These are phyloP conservation scores for Raphicerus campestris DNA, from an alignment of 2,113 vertebrate species.

Conservation along the genomic window DNA sequence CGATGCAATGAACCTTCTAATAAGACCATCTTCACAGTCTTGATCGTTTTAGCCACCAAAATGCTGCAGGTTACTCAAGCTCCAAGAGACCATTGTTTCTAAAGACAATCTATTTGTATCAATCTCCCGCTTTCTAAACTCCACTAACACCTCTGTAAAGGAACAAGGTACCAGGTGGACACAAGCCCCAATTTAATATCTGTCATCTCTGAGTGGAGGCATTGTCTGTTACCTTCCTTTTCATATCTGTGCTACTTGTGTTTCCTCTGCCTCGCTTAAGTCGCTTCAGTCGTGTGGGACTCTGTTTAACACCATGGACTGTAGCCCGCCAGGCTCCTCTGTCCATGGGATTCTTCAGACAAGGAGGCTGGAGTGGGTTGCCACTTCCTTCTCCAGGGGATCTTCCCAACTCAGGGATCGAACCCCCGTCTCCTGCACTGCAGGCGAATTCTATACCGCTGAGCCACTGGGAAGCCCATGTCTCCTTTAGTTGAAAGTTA, in stretches of 20 bases:
- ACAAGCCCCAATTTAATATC: not conserved
- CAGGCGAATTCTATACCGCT: not conserved
- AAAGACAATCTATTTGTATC: not conserved
- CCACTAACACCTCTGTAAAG: not conserved
- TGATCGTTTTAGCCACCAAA: not conserved
- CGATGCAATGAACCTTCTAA: not conserved
- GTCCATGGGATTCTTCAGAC: not conserved
- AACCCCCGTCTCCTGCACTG: not conserved
- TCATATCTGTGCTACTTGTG: not conserved
- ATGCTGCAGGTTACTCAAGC: not conserved
- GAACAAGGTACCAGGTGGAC: not conserved
- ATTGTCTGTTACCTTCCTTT: not conserved
- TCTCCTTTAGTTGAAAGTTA: not conserved
- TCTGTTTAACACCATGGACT: not conserved
- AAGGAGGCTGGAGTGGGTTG: not conserved
- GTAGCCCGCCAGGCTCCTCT: not conserved
- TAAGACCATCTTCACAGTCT: not conserved
- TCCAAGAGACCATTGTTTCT: not conserved
- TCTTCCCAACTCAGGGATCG: not conserved
- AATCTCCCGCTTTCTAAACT: not conserved
- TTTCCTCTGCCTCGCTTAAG: not conserved
- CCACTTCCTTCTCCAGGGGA: not conserved
- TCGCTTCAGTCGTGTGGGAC: not conserved
- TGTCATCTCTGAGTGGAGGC: not conserved
- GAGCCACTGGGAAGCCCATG: not conserved